These are phyloP conservation scores for Streptopelia turtur DNA, from an alignment of 2,797 vertebrate genomes.

Conservation along the genomic window DNA sequence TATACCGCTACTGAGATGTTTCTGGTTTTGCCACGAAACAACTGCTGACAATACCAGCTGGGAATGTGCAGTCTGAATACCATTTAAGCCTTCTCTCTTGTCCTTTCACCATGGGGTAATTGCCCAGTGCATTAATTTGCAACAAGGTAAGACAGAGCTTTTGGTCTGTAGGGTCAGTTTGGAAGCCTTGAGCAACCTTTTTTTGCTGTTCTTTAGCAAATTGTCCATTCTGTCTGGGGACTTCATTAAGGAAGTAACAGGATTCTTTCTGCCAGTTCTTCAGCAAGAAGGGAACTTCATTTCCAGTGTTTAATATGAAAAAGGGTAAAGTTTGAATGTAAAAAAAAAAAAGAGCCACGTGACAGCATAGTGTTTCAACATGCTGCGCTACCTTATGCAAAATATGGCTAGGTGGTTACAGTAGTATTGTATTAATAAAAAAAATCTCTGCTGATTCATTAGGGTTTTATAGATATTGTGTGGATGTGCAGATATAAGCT, in stretches of 20 bases:
- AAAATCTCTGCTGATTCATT: background rate
- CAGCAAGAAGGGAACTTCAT: slow-evolving; percentile 7
- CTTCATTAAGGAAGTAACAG: slow-evolving; percentile 45
- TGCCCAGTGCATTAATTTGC: background rate
- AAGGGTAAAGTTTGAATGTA: slow-evolving; percentile 10
- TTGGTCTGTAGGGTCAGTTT: background rate
- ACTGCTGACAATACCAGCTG: background rate
- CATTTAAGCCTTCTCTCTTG: slow-evolving; percentile 16
- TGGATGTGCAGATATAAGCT: background rate
- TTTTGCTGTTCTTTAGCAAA: slow-evolving; percentile 33
- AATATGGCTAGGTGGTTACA: background rate
- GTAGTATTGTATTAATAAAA: background rate
- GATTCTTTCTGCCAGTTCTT: slow-evolving; percentile 14
- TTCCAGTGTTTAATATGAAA: slow-evolving; percentile 38
- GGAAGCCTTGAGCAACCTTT: background rate
- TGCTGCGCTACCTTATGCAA: background rate
- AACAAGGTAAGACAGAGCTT: slow-evolving; percentile 12
- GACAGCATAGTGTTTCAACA: background rate
- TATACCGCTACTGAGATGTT: slow-evolving; percentile 40
- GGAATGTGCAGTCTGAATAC: background rate
- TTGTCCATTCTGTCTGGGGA: slow-evolving; percentile 11
- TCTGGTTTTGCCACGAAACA: slow-evolving; percentile 18
- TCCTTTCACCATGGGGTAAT: background rate
- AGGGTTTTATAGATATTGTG: background rate
- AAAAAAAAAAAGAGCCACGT: background rate